A percentile compares a stretch with the other conserved stretches of the same genome.
Conservation (phyloP, 2,113 vertebrate species). For the Procavia capensis region DNA sequence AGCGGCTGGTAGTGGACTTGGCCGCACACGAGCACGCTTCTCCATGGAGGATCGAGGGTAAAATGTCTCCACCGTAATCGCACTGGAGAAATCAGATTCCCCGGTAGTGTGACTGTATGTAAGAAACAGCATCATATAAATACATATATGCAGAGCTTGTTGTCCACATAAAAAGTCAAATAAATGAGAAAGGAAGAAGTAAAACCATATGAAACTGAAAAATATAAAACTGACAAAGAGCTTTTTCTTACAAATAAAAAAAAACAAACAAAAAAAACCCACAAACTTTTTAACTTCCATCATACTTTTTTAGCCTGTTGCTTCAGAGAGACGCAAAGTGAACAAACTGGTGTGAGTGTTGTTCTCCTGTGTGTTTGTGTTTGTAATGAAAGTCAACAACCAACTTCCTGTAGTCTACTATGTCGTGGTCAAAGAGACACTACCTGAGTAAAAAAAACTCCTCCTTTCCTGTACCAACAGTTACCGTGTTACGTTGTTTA, state of each 20-base stretch:
- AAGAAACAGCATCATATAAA: neutral
- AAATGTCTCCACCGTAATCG: constrained; percentile 41
- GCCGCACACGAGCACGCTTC: constrained; percentile 47
- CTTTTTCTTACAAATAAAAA: constrained; percentile 59
- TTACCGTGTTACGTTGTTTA: constrained; percentile 84
- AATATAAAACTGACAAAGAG: constrained; percentile 62
- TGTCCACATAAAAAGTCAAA: constrained; percentile 70
- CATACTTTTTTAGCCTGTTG: constrained; percentile 84
- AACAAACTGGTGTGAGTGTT: constrained; percentile 82
- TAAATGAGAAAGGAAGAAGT: constrained; percentile 75
- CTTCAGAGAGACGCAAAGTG: constrained; percentile 82
- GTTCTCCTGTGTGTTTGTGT: constrained; percentile 84
- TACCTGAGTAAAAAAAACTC: constrained; percentile 75
- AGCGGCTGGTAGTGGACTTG: constrained; percentile 61
- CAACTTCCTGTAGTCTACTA: constrained; percentile 81
- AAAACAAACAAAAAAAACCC: neutral
- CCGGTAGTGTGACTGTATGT: constrained; percentile 60
- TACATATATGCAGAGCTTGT: constrained; percentile 58
- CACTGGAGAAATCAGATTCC: constrained; percentile 74
- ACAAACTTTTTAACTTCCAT: constrained; percentile 73
- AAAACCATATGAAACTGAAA: constrained; percentile 76
- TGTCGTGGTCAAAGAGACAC: constrained; percentile 80
- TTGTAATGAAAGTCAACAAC: constrained; percentile 79
- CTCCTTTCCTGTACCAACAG: constrained; percentile 68
- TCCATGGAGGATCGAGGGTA: constrained; percentile 59